Evolutionary conservation across 2,888 invertebrate species (phyloP).

Genomic region (Perizoma flavofasciatum): DNA sequence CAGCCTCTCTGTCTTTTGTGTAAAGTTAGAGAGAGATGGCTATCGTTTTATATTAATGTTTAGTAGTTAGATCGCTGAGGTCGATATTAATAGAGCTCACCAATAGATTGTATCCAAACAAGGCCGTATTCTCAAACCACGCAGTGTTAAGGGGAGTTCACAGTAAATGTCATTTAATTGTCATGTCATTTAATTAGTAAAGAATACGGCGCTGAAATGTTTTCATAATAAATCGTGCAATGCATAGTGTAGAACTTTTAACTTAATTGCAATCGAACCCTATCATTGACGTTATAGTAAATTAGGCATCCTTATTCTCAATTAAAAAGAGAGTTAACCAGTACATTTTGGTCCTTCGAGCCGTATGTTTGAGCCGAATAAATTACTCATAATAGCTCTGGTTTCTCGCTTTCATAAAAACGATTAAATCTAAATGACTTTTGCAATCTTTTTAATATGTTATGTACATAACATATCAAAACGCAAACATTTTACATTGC

Average conservation of each 20-base stretch:
- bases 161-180: neutral
- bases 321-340: neutral
- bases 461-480: too few species aligned
- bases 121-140: conserved; percentile 1
- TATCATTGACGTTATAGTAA: neutral
- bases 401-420: too few species aligned
- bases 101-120: conserved; percentile 41
- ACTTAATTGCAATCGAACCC: conserved; percentile 25
- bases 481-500: too few species aligned
- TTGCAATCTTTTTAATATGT: too few species aligned
- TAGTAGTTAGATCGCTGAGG: conserved; percentile 2
- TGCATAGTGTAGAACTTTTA: conserved; percentile 43
- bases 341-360: conserved; percentile 3
- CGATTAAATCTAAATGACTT: too few species aligned
- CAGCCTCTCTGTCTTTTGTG: too few species aligned
- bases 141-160: neutral
- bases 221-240: conserved; percentile 14
- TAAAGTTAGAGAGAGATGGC: too few species aligned
- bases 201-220: neutral
- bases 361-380: neutral
- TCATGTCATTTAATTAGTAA: neutral
- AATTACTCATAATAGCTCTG: too few species aligned
- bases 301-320: neutral
- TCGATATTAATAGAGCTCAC: conserved; percentile 38
- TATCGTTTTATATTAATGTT: neutral